A percentile compares a stretch with the other conserved stretches of the same genome.
These are phyloP conservation scores for Mayetiola destructor DNA, from an alignment of 2,888 invertebrate genomes.

Conservation along the genomic window DNA sequence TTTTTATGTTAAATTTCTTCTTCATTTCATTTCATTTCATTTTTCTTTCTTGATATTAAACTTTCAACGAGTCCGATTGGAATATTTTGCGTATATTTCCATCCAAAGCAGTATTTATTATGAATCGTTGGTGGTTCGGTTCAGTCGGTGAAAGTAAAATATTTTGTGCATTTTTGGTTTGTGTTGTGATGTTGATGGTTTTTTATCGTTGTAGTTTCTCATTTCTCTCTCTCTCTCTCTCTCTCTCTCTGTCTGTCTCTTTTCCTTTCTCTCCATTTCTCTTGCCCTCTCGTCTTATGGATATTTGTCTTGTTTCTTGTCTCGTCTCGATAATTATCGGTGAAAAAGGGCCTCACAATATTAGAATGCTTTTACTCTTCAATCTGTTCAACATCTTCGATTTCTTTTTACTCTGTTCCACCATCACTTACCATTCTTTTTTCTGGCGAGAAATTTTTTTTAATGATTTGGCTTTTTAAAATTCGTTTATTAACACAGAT, in stretches of 20 bases:
- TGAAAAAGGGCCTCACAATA: background rate
- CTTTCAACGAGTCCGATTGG: background rate
- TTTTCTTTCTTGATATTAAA: background rate
- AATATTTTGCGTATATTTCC: background rate
- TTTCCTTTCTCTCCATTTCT: background rate
- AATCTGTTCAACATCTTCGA: background rate
- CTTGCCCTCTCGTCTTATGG: background rate
- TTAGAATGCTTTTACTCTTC: background rate
- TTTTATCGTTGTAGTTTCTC: background rate
- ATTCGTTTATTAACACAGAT: no score
- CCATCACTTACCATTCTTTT: no score
- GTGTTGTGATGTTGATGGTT: background rate
- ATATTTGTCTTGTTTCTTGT: background rate
- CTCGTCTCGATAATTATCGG: background rate
- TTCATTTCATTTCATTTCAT: background rate
- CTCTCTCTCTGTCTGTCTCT: background rate
- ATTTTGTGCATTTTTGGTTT: slow-evolving; percentile 7
- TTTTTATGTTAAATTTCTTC: background rate
- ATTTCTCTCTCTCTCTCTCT: background rate
- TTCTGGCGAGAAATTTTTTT: no score
- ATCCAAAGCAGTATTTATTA: no score
- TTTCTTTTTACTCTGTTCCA: no score
- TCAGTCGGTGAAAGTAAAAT: slow-evolving; percentile 8
- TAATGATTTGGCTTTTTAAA: no score
- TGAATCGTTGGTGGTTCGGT: background rate